Conservation (phyloP, 2,113 vertebrate species). For the Laticauda laticaudata region DNA sequence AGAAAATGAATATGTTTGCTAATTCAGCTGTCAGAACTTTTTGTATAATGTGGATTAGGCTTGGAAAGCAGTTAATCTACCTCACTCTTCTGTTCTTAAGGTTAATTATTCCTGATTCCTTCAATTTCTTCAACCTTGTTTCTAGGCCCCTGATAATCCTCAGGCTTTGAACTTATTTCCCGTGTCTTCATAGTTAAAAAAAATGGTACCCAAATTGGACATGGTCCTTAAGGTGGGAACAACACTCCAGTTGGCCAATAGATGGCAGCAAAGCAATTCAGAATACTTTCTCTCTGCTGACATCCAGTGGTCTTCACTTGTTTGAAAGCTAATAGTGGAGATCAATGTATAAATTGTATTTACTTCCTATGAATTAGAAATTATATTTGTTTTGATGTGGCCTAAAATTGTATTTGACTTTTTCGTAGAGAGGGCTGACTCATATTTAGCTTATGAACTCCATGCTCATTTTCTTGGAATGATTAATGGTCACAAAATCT, state of each 20-base stretch:
- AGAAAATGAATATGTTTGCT: neutral
- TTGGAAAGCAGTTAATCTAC: neutral
- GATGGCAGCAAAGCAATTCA: neutral
- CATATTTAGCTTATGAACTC: neutral
- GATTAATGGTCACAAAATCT: neutral
- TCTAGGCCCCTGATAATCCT: neutral
- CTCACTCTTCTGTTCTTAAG: neutral
- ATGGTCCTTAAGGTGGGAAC: neutral
- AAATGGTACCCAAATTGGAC: neutral
- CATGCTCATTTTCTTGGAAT: neutral
- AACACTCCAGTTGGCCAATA: neutral
- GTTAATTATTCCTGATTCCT: neutral
- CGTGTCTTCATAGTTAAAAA: neutral
- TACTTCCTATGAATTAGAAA: neutral
- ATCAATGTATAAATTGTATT: neutral
- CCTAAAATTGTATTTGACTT: neutral
- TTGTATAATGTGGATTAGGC: neutral
- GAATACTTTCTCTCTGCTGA: neutral
- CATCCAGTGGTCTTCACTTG: neutral
- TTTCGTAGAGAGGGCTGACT: neutral
- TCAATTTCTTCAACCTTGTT: neutral
- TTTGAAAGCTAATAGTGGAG: neutral
- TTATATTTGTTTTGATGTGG: neutral
- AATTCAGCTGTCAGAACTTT: conserved; percentile 1
- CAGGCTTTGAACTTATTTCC: neutral